These are phyloP conservation scores for Echeneis naucrates DNA, from an alignment of 2,797 vertebrate genomes.

Conservation along the genomic window DNA sequence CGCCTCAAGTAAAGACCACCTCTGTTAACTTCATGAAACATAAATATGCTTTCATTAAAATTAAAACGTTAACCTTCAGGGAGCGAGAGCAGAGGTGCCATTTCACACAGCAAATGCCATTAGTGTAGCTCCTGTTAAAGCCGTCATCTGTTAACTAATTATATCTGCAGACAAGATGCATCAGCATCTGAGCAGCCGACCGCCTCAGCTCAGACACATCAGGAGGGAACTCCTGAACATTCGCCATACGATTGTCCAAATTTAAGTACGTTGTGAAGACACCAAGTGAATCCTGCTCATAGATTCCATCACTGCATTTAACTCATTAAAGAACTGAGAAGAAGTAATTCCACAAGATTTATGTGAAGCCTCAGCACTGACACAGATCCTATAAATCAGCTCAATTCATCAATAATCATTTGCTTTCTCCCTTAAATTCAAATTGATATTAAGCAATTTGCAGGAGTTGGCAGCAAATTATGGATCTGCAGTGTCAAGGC, in stretches of 20 bases:
- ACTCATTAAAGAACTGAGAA: background rate
- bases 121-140: background rate
- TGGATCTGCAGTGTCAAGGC: background rate
- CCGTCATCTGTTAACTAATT: slow-evolving; percentile 12
- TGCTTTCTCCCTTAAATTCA: slow-evolving; percentile 1
- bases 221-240: background rate
- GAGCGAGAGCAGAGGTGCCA: slow-evolving; percentile 4
- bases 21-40: slow-evolving; percentile 27
- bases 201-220: slow-evolving; percentile 1
- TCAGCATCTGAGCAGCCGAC: background rate
- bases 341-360: background rate
- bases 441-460: background rate
- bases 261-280: background rate
- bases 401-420: background rate
- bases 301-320: background rate
- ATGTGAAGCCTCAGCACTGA: background rate
- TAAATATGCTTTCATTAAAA: slow-evolving; percentile 15
- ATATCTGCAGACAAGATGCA: slow-evolving; percentile 4
- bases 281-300: background rate
- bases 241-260: background rate
- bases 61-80: slow-evolving; percentile 22
- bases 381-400: background rate
- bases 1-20: slow-evolving; percentile 24
- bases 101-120: slow-evolving; percentile 21
- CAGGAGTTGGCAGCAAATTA: background rate